Evolutionary conservation across 2,888 invertebrate species (phyloP).

Genomic region (Hydropsyche betteni): DNA sequence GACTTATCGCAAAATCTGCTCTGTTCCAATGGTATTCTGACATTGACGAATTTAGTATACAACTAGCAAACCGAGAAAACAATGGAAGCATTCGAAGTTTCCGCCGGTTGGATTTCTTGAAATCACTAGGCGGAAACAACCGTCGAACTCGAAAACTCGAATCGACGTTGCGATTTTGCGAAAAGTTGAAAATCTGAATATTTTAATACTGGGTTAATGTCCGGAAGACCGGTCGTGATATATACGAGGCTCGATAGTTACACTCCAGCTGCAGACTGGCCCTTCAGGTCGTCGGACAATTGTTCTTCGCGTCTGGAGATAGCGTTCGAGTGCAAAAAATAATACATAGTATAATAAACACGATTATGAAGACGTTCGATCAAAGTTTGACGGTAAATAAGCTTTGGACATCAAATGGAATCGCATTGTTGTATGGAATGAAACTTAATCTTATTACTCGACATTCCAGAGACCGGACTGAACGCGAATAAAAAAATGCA

Average conservation of each 20-base stretch:
- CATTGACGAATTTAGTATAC: constrained; percentile 4
- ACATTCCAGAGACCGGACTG: constrained; percentile 13
- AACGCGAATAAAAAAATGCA: too few relatives aligned
- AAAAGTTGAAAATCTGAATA: not conserved
- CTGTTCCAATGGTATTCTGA: constrained; percentile 10
- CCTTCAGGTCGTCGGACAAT: not conserved
- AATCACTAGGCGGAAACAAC: too few relatives aligned
- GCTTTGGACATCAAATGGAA: too few relatives aligned
- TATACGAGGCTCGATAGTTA: not conserved
- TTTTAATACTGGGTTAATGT: constrained; percentile 17
- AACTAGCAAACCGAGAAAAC: not conserved
- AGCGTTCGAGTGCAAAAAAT: too few relatives aligned
- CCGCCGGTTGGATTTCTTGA: not conserved
- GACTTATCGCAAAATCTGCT: constrained; percentile 19
- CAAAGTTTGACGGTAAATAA: too few relatives aligned
- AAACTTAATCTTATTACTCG: constrained; percentile 2
- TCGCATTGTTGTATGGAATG: not conserved
- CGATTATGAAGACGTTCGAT: too few relatives aligned
- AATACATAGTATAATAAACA: too few relatives aligned
- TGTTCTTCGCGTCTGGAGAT: too few relatives aligned
- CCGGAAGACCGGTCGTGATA: constrained; percentile 24
- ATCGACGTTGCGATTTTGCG: too few relatives aligned
- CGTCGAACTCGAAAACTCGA: too few relatives aligned
- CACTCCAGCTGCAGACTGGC: not conserved
- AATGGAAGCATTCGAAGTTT: not conserved